These are phyloP conservation scores for Pterocles orientalis DNA, from an alignment of 2,113 vertebrate genomes.

Conservation along the genomic window DNA sequence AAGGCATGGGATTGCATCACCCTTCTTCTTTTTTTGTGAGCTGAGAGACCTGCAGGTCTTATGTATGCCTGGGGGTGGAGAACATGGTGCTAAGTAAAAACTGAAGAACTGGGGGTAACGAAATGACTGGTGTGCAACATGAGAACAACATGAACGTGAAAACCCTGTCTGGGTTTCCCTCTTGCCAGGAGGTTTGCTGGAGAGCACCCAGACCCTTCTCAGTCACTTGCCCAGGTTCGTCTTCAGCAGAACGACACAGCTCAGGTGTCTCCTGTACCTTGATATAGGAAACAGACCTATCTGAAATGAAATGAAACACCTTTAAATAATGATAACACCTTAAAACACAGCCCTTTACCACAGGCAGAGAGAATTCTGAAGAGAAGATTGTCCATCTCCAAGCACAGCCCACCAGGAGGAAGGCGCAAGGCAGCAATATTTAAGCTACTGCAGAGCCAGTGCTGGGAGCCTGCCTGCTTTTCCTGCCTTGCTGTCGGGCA, in stretches of 20 bases:
- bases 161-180: not conserved
- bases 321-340: not conserved
- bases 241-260: not conserved
- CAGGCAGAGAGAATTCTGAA: not conserved
- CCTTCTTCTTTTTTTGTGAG: not conserved
- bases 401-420: not conserved
- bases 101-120: not conserved
- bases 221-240: rapidly evolving
- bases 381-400: rapidly evolving
- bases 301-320: not conserved
- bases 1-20: not conserved
- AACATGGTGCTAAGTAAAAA: not conserved
- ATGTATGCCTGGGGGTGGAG: not conserved
- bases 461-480: not conserved
- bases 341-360: not conserved
- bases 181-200: not conserved
- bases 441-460: not conserved
- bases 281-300: rapidly evolving
- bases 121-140: not conserved
- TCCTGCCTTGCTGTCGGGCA: not conserved
- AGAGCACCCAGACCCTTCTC: not conserved
- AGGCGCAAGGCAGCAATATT: not conserved
- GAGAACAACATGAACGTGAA: not conserved
- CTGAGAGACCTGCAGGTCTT: not conserved
- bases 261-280: not conserved